Percentiles rank a stretch among this genome's conserved stretches.
Conservation (phyloP, 2,797 vertebrate species). For the Mastacembelus armatus region DNA sequence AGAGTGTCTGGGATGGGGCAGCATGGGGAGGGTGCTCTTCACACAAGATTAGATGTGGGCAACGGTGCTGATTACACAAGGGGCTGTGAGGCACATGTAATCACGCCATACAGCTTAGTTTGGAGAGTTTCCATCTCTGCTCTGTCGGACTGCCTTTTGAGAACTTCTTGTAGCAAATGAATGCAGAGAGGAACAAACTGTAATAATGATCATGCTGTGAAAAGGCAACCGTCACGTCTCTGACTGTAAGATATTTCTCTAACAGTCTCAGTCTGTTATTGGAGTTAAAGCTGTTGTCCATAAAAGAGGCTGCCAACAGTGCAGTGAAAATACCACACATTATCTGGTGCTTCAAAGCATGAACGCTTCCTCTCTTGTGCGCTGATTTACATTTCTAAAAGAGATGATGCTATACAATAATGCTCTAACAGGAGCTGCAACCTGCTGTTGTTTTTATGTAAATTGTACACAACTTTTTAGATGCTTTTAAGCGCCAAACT, state of each 20-base stretch:
- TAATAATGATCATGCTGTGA: slow-evolving; percentile 49
- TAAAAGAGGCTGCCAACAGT: slow-evolving; percentile 35
- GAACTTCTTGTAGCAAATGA: slow-evolving; percentile 45
- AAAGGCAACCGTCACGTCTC: slow-evolving; percentile 13
- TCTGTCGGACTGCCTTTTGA: slow-evolving; percentile 26
- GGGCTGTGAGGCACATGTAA: slow-evolving; percentile 65
- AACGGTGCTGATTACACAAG: slow-evolving; percentile 80
- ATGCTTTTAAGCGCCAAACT: slow-evolving; percentile 40
- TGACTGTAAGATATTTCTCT: slow-evolving; percentile 36
- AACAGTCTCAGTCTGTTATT: slow-evolving; percentile 19
- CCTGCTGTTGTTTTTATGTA: slow-evolving; percentile 21
- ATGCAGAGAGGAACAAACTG: slow-evolving; percentile 41
- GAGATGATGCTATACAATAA: slow-evolving; percentile 19
- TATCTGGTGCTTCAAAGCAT: slow-evolving; percentile 51
- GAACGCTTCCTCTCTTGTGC: slow-evolving; percentile 34
- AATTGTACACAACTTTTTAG: slow-evolving; percentile 6
- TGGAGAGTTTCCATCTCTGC: slow-evolving; percentile 58
- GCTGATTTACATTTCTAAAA: slow-evolving; percentile 49
- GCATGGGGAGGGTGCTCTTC: slow-evolving; percentile 50
- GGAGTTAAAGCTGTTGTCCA: slow-evolving; percentile 21
- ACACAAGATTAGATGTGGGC: slow-evolving; percentile 76
- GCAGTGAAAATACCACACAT: slow-evolving; percentile 29
- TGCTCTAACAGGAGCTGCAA: slow-evolving; percentile 22
- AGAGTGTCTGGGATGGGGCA: neutral
- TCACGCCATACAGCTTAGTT: slow-evolving; percentile 71